Percentiles rank a stretch among this genome's conserved stretches.
Conservation (phyloP, 2,113 vertebrate species). For the Oncorhynchus tshawytscha region DNA sequence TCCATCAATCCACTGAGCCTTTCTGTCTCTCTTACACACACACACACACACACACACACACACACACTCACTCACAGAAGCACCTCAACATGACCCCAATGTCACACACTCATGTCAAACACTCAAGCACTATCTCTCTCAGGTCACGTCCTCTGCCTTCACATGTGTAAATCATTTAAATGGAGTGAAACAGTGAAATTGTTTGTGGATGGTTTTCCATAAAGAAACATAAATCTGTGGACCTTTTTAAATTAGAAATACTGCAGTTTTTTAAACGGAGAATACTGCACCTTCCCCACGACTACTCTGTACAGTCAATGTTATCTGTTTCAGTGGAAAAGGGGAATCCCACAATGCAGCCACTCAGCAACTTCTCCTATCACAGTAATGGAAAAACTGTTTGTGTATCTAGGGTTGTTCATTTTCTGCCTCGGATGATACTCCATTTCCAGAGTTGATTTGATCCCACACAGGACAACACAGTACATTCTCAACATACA, state of each 20-base stretch:
- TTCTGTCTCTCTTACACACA: too few relatives aligned
- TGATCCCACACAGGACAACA: not conserved
- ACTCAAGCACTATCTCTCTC: too few relatives aligned
- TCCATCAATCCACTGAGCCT: constrained; percentile 2
- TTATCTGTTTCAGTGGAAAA: constrained; percentile 34
- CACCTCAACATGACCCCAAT: not conserved
- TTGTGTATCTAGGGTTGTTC: not conserved
- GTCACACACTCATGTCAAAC: not conserved
- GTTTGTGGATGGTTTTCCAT: not conserved
- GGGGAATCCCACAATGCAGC: constrained; percentile 44
- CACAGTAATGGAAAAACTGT: constrained; percentile 51
- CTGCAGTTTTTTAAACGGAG: too few relatives aligned
- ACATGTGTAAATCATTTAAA: not conserved
- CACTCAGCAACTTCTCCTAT: constrained; percentile 35
- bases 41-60: too few relatives aligned
- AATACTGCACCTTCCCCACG: constrained; percentile 19
- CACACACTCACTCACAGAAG: too few relatives aligned
- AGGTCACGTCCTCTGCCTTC: too few relatives aligned
- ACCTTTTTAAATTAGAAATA: not conserved
- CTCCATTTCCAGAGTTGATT: not conserved
- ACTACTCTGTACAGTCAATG: constrained; percentile 17
- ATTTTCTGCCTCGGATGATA: not conserved
- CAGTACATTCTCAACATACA: not conserved
- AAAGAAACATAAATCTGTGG: not conserved
- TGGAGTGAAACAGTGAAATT: not conserved